These are phyloP conservation scores for Colletes latitarsis DNA, from an alignment of 1,140 invertebrate species.

Conservation along the genomic window DNA sequence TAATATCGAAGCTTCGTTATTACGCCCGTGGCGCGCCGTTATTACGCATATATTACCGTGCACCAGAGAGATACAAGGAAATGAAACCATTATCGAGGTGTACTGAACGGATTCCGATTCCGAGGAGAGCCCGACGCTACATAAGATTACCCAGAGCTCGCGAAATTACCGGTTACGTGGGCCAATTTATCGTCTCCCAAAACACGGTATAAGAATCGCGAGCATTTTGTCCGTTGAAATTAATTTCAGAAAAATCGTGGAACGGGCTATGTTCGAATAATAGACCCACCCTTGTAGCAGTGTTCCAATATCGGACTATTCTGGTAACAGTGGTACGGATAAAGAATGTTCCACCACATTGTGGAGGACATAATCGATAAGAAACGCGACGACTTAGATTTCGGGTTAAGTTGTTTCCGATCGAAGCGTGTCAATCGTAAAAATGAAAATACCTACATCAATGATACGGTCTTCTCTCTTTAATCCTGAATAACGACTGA, in stretches of 20 bases:
- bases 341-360: too few species aligned
- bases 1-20: constrained; percentile 45
- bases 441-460: too few species aligned
- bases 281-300: too few species aligned
- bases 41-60: constrained; percentile 41
- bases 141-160: neutral
- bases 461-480: too few species aligned
- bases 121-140: constrained; percentile 1
- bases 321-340: too few species aligned
- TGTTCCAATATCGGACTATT: too few species aligned
- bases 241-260: too few species aligned
- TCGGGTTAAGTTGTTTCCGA: too few species aligned
- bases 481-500: too few species aligned
- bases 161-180: constrained; percentile 14
- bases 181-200: neutral
- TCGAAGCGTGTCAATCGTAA: too few species aligned
- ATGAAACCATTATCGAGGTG: constrained; percentile 31
- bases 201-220: neutral
- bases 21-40: constrained; percentile 23
- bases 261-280: too few species aligned
- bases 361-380: neutral
- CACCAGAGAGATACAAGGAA: constrained; percentile 29
- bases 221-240: too few species aligned
- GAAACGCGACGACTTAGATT: neutral
- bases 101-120: constrained; percentile 30